Conservation (phyloP, 2,113 vertebrate species). For the Rattus rattus region DNA sequence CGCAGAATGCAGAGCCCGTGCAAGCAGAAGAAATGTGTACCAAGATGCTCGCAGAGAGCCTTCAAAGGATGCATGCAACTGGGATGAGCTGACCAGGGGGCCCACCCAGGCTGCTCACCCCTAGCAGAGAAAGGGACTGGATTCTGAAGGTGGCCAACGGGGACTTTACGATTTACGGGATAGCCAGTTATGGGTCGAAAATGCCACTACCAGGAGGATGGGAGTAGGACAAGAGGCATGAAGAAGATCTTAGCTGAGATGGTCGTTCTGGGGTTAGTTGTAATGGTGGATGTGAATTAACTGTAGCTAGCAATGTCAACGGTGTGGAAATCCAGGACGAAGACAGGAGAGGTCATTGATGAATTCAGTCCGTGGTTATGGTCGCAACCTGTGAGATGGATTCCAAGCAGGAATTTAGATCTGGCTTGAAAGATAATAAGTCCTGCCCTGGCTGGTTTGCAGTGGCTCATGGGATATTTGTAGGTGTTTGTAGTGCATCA, state of each 20-base stretch:
- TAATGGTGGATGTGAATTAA: neutral
- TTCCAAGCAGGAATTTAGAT: neutral
- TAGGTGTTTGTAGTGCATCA: neutral
- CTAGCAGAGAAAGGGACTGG: neutral
- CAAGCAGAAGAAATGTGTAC: neutral
- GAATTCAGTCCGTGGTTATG: no score
- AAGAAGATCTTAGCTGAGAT: neutral
- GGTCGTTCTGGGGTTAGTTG: accelerated
- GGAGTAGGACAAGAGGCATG: neutral
- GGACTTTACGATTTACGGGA: neutral
- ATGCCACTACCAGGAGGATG: neutral
- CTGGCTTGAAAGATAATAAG: neutral
- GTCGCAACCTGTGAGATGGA: neutral
- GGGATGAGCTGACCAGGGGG: neutral
- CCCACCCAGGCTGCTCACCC: neutral
- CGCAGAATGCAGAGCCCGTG: conserved; percentile 61
- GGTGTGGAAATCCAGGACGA: neutral
- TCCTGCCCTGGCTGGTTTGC: neutral
- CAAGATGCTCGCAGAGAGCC: neutral
- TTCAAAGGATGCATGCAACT: neutral
- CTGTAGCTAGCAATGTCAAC: neutral
- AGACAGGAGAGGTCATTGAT: neutral
- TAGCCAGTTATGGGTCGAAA: neutral
- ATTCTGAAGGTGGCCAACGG: neutral
- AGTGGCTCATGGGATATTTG: neutral